Conservation (phyloP, 2,113 vertebrate genomes). For the Microcebus lehilahytsara region DNA sequence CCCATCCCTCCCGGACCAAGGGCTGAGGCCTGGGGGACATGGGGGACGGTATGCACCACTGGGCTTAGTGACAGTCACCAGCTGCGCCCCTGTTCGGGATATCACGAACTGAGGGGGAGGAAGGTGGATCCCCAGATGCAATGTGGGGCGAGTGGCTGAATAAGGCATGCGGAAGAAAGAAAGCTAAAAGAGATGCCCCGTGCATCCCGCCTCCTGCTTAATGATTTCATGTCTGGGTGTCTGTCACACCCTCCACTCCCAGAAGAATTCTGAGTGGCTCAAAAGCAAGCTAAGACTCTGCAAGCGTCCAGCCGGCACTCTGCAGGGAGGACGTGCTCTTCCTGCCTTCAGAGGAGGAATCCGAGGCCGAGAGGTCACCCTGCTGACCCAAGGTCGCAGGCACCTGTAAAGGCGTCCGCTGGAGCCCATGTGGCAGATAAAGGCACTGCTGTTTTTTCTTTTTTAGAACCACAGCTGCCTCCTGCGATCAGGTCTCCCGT, state of each 20-base stretch:
- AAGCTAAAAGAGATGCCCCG: neutral
- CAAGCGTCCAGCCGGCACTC: neutral
- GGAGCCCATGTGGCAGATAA: neutral
- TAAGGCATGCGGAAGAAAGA: neutral
- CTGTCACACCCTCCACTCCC: neutral
- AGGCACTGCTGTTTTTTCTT: neutral
- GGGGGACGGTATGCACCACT: neutral
- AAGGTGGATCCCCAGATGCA: neutral
- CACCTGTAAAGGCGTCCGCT: neutral
- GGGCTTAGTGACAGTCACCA: too few species aligned
- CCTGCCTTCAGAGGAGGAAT: neutral
- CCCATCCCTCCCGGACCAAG: neutral
- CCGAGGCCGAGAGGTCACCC: accelerated
- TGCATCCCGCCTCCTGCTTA: too few species aligned
- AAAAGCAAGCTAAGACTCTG: too few species aligned
- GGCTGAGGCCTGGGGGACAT: too few species aligned
- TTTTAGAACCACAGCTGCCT: neutral
- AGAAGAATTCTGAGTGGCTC: neutral
- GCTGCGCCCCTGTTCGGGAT: neutral
- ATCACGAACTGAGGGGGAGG: neutral
- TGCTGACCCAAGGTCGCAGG: neutral
- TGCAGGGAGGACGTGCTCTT: neutral
- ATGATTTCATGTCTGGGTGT: neutral
- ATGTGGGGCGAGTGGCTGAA: neutral
- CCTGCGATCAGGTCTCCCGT: accelerated